Evolutionary conservation across 1,140 invertebrate genomes (phyloP).

Genomic region (Marisa cornuarietis): DNA sequence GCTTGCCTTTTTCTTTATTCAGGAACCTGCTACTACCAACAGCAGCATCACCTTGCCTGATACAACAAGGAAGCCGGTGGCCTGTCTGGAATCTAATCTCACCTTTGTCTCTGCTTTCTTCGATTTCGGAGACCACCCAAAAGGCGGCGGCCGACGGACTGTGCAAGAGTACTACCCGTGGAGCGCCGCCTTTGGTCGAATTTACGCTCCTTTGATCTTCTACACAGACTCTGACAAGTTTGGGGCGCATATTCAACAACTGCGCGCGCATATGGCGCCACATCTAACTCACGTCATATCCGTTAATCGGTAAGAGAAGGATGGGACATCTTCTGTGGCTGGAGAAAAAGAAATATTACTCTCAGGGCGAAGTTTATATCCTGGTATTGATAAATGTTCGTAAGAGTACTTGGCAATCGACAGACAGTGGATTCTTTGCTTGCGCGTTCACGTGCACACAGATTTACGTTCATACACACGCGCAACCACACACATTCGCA

Average conservation of each 20-base stretch:
- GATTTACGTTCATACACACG: neutral
- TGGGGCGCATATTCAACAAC: neutral
- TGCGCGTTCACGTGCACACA: neutral
- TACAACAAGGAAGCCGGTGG: too few relatives aligned
- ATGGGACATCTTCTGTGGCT: too few relatives aligned
- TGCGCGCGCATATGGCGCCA: neutral
- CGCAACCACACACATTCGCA: neutral
- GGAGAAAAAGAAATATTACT: too few relatives aligned
- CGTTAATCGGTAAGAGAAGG: neutral
- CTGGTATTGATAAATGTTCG: too few relatives aligned
- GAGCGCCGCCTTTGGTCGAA: neutral
- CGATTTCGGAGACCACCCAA: neutral
- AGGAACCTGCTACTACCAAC: too few relatives aligned
- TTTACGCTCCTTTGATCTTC: conserved; percentile 1
- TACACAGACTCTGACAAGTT: conserved; percentile 7
- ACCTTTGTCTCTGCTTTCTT: conserved; percentile 7
- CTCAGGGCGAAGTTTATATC: too few relatives aligned
- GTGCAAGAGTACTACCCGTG: neutral
- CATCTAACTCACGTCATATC: neutral
- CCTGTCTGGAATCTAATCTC: neutral
- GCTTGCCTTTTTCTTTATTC: too few relatives aligned
- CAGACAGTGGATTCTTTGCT: too few relatives aligned
- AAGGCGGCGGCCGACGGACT: neutral
- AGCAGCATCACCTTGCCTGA: too few relatives aligned
- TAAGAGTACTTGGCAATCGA: too few relatives aligned